Conservation (phyloP, 2,113 vertebrate species). For the Apus apus region DNA sequence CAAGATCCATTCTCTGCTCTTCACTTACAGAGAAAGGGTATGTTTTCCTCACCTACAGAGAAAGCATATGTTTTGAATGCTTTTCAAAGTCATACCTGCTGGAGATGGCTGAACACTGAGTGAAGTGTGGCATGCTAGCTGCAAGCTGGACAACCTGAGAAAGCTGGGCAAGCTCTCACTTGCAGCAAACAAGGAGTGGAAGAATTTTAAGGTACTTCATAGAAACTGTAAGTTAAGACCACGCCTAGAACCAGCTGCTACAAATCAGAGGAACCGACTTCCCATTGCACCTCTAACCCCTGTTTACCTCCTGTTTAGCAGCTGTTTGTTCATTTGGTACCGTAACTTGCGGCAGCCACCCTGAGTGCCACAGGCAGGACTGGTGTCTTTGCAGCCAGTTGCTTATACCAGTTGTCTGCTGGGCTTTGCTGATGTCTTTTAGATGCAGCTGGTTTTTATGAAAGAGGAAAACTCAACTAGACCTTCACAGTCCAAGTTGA, state of each 20-base stretch:
- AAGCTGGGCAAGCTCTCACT: neutral
- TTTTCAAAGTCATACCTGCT: neutral
- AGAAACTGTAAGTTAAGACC: neutral
- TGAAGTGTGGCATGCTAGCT: accelerated
- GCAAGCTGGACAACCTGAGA: neutral
- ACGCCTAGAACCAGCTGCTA: neutral
- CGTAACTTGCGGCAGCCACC: accelerated
- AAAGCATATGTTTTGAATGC: neutral
- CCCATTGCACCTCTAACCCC: accelerated
- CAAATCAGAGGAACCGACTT: neutral
- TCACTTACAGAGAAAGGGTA: neutral
- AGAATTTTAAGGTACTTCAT: neutral
- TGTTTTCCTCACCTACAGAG: neutral
- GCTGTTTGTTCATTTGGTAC: neutral
- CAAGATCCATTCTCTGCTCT: neutral
- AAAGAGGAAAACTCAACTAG: neutral
- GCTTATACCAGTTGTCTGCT: neutral
- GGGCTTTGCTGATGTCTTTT: neutral
- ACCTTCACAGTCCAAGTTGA: neutral
- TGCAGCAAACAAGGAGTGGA: neutral
- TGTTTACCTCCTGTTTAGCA: neutral
- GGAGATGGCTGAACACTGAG: neutral
- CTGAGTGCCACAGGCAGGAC: neutral
- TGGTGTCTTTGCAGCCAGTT: neutral
- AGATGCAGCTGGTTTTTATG: neutral